Conservation (phyloP, 2,113 vertebrate genomes). For the Podarcis raffonei region DNA sequence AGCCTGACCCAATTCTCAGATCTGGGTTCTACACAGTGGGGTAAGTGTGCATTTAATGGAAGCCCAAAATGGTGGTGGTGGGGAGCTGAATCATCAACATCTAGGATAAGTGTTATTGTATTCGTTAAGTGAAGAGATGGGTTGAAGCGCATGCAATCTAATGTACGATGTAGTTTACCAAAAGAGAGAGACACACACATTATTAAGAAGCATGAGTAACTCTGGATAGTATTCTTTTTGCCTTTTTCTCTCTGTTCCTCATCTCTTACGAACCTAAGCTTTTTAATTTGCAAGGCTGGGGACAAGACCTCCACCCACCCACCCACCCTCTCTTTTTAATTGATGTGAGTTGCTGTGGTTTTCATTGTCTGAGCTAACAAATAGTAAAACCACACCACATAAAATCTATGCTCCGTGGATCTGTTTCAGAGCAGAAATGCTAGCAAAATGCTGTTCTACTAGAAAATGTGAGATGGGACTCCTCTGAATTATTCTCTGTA, state of each 20-base stretch:
- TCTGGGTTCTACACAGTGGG: not conserved
- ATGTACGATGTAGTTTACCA: not conserved
- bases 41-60: not conserved
- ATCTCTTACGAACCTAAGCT: no score
- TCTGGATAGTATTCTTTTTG: not conserved
- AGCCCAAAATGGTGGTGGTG: no score
- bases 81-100: no score
- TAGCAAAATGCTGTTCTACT: not conserved
- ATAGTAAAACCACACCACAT: not conserved
- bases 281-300: no score
- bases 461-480: slow-evolving; percentile 17
- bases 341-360: no score
- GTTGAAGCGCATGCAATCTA: not conserved
- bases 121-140: not conserved
- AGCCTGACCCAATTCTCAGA: not conserved
- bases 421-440: not conserved
- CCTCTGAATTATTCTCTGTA: slow-evolving; percentile 38
- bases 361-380: not conserved
- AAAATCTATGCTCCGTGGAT: slow-evolving; percentile 5
- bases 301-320: no score
- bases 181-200: not conserved
- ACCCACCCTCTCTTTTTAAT: no score
- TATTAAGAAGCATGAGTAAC: not conserved
- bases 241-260: not conserved
- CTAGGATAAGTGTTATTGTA: not conserved